A percentile compares a stretch with the other conserved stretches of the same genome.
Evolutionary conservation across 2,797 vertebrate species (phyloP).

Genomic region (Scolopax bukidnonensis): DNA sequence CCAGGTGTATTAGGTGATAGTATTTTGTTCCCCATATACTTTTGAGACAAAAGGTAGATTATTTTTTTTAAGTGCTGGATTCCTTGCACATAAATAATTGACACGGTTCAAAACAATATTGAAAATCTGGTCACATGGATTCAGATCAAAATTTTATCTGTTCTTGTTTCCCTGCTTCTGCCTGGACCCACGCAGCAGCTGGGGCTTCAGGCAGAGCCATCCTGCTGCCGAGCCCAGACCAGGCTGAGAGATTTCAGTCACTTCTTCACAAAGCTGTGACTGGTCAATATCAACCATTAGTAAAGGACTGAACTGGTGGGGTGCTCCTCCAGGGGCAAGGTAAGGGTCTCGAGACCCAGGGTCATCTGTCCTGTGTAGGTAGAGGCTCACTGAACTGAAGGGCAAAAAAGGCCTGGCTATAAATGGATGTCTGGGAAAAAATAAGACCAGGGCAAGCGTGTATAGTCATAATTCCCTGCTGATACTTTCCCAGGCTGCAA

Average conservation of each 20-base stretch:
- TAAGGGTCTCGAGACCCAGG: not conserved
- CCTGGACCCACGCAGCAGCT: not conserved
- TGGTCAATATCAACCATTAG: not conserved
- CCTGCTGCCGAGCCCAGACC: not conserved
- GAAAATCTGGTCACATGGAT: not conserved
- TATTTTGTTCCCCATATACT: not conserved
- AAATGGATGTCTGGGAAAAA: not conserved
- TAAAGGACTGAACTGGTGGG: not conserved
- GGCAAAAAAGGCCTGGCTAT: not conserved
- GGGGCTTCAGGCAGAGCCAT: not conserved
- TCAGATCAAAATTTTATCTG: not conserved
- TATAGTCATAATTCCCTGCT: not conserved
- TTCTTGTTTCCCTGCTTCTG: not conserved
- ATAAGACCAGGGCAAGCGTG: not conserved
- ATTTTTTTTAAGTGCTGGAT: not conserved
- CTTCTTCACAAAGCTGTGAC: not conserved
- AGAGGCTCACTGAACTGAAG: not conserved
- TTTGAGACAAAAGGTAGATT: not conserved
- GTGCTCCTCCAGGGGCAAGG: not conserved
- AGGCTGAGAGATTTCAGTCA: not conserved
- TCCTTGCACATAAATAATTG: not conserved
- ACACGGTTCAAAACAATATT: not conserved
- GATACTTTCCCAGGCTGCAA: not conserved
- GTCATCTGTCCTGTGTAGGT: not conserved
- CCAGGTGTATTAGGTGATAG: not conserved